Conservation (phyloP, 2,888 invertebrate species). For the Onthophagus sagittarius region DNA sequence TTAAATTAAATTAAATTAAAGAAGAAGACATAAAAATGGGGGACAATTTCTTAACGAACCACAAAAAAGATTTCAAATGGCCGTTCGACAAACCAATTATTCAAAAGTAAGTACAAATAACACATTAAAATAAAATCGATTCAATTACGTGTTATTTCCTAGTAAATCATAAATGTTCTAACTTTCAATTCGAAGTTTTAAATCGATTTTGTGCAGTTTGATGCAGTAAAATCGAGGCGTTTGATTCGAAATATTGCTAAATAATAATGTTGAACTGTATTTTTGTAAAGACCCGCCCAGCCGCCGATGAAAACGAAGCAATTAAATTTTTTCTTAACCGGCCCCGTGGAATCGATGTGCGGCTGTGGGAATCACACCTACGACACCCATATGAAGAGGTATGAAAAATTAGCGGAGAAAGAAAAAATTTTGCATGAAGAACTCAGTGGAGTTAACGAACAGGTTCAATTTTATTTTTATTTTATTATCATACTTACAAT, state of each 20-base stretch:
- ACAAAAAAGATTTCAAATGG: constrained; percentile 56
- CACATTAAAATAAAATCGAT: constrained; percentile 1
- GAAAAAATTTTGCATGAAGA: constrained; percentile 58
- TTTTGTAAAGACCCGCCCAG: constrained; percentile 53
- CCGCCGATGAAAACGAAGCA: constrained; percentile 55
- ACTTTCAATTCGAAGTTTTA: too few species aligned
- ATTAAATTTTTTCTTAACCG: constrained; percentile 49
- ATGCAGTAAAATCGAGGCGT: too few species aligned
- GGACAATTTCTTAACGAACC: constrained; percentile 51
- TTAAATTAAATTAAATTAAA: neutral
- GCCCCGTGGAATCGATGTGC: constrained; percentile 59
- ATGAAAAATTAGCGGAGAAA: constrained; percentile 59
- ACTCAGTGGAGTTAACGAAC: constrained; percentile 31
- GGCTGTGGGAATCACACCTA: constrained; percentile 62
- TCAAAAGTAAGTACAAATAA: constrained; percentile 50
- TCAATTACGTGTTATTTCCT: neutral
- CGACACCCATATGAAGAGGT: constrained; percentile 58
- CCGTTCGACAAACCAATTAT: constrained; percentile 57
- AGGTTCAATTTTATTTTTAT: constrained; percentile 22
- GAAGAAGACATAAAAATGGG: constrained; percentile 17
- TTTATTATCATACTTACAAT: too few species aligned
- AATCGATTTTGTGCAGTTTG: neutral
- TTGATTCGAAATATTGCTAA: neutral
- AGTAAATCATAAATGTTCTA: constrained; percentile 3
- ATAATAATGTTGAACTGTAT: neutral